These are phyloP conservation scores for Notocelia uddmanniana DNA, from an alignment of 2,888 invertebrate genomes.

Conservation along the genomic window DNA sequence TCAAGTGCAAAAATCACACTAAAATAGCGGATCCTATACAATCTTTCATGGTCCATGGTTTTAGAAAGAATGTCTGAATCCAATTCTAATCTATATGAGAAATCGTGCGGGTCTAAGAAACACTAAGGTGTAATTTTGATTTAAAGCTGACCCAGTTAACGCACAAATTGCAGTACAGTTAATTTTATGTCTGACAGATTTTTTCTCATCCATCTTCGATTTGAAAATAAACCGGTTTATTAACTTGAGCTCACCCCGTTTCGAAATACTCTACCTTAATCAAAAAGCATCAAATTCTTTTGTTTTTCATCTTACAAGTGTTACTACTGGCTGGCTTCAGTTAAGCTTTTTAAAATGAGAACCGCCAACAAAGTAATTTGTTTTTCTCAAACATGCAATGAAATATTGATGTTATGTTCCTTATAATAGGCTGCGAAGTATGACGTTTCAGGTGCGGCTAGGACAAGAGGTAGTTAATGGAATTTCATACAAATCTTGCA, in stretches of 20 bases:
- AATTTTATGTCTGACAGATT: constrained; percentile 33
- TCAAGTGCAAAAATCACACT: constrained; percentile 13
- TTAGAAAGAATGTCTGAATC: constrained; percentile 34
- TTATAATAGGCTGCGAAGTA: too few relatives aligned
- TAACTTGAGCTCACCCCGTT: constrained; percentile 25
- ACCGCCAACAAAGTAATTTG: too few relatives aligned
- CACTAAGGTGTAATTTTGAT: constrained; percentile 37
- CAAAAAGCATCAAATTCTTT: constrained; percentile 4
- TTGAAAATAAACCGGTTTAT: constrained; percentile 40
- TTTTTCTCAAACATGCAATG: too few relatives aligned
- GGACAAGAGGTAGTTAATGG: too few relatives aligned
- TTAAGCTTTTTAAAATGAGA: background rate
- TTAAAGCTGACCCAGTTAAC: constrained; percentile 35
- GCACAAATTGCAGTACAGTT: constrained; percentile 37
- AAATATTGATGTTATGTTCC: too few relatives aligned
- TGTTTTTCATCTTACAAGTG: background rate
- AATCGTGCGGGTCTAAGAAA: constrained; percentile 33
- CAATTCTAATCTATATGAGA: constrained; percentile 37
- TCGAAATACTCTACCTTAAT: background rate
- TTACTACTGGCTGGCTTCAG: background rate
- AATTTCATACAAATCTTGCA: too few relatives aligned
- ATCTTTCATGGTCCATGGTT: constrained; percentile 30
- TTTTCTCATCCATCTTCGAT: constrained; percentile 39
- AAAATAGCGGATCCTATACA: constrained; percentile 20
- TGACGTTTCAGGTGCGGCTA: too few relatives aligned